These are phyloP conservation scores for Sceliomorpha sp. DNA, from an alignment of 2,888 invertebrate genomes.

Conservation along the genomic window DNA sequence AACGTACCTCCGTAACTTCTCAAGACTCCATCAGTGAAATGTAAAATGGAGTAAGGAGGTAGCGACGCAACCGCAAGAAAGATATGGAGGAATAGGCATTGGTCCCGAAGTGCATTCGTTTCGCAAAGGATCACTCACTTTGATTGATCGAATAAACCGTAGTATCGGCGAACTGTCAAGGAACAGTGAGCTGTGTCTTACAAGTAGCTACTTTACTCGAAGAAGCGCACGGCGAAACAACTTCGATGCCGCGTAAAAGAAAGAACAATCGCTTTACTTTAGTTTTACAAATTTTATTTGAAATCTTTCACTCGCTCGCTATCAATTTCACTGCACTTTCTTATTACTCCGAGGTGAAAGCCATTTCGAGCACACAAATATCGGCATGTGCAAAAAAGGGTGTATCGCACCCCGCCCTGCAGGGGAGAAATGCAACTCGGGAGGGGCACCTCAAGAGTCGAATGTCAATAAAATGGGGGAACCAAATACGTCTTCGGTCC, in stretches of 20 bases:
- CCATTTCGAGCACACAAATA: too few relatives aligned
- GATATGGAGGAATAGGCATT: conserved; percentile 19
- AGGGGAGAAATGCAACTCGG: too few relatives aligned
- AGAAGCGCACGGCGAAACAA: conserved; percentile 18
- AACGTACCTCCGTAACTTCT: conserved; percentile 5
- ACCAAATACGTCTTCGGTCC: too few relatives aligned
- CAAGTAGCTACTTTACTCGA: conserved; percentile 44
- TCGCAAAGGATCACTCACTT: conserved; percentile 54
- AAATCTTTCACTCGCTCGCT: too few relatives aligned
- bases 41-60: conserved; percentile 7
- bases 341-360: too few relatives aligned
- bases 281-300: conserved; percentile 25
- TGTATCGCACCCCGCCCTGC: too few relatives aligned
- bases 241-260: conserved; percentile 15
- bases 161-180: conserved; percentile 52
- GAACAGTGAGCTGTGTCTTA: conserved; percentile 42
- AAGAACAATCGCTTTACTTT: conserved; percentile 35
- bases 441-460: too few relatives aligned
- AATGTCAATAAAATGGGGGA: too few relatives aligned
- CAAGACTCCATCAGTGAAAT: conserved; percentile 24
- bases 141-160: conserved; percentile 57
- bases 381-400: too few relatives aligned
- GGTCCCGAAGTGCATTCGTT: conserved; percentile 35
- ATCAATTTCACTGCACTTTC: too few relatives aligned
- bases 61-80: neutral